Percentiles rank a stretch among this genome's conserved stretches.
Conservation (phyloP, 64 coral and sea anemone species). For the Acropora tenuis region DNA sequence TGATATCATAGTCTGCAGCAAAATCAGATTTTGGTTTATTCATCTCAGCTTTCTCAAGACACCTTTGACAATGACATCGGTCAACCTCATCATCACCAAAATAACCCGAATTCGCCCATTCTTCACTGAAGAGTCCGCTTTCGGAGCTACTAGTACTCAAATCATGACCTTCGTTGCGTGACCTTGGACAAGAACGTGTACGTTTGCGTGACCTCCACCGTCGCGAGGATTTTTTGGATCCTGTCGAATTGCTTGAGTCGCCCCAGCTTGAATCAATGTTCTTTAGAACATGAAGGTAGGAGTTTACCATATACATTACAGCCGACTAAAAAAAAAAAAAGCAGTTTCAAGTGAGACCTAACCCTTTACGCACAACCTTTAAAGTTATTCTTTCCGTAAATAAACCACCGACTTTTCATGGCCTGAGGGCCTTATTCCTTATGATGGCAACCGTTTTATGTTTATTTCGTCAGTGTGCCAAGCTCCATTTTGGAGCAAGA, state of each 20-base stretch:
- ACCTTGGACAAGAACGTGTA: conserved; percentile 34
- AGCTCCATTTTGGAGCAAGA: too few relatives aligned
- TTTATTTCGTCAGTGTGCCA: too few relatives aligned
- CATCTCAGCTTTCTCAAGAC: conserved; percentile 12
- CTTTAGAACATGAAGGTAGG: conserved; percentile 80
- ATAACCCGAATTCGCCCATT: conserved; percentile 84
- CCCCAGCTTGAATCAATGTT: conserved; percentile 89
- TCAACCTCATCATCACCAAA: conserved; percentile 95
- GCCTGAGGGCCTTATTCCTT: too few relatives aligned
- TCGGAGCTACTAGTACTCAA: conserved; percentile 56
- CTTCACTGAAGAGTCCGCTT: conserved; percentile 77
- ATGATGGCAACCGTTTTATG: too few relatives aligned
- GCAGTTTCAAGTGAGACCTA: neutral
- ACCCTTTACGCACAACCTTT: too few relatives aligned
- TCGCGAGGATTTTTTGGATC: neutral
- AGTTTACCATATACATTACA: conserved; percentile 86
- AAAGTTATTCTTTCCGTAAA: too few relatives aligned
- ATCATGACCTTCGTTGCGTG: conserved; percentile 21
- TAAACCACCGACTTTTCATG: neutral
- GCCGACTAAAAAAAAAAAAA: neutral
- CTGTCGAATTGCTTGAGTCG: conserved; percentile 22
- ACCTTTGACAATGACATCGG: conserved; percentile 52
- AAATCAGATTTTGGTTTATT: conserved; percentile 34
- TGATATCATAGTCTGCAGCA: conserved; percentile 78
- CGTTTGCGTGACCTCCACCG: conserved; percentile 6